These are phyloP conservation scores for Ornithoptera alexandrae DNA, from an alignment of 2,888 invertebrate species.

Conservation along the genomic window DNA sequence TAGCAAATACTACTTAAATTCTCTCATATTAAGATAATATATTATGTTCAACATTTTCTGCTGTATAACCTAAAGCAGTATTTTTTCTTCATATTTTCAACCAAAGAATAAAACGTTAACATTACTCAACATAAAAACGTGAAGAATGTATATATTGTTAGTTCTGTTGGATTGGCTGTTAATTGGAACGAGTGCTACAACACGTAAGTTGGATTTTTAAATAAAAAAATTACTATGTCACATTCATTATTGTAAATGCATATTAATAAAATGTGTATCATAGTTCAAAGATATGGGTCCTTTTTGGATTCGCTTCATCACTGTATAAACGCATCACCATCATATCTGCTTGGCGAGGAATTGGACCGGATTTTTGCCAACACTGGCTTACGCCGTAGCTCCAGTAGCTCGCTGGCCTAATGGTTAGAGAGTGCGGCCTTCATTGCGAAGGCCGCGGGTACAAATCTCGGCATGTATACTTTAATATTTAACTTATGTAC, in stretches of 20 bases:
- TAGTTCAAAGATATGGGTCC: no score
- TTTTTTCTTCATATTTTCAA: background rate
- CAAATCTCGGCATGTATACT: no score
- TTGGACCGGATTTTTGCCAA: no score
- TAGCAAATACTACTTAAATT: background rate
- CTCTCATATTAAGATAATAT: background rate
- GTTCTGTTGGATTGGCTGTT: constrained; percentile 68
- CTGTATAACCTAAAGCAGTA: background rate
- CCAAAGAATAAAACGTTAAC: background rate
- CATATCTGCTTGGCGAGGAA: no score
- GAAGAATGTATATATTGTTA: constrained; percentile 56
- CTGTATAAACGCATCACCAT: no score
- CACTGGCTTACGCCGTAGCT: no score
- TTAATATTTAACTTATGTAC: no score
- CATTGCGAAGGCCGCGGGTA: no score
- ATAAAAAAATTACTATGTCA: background rate
- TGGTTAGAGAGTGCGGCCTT: no score
- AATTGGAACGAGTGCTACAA: constrained; percentile 60
- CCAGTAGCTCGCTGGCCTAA: no score
- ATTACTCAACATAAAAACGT: constrained; percentile 37
- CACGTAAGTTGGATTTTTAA: constrained; percentile 54
- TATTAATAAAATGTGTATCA: background rate
- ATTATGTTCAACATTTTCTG: background rate
- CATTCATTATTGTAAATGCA: background rate
- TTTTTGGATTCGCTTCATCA: no score